Evolutionary conservation across 1,140 invertebrate genomes (phyloP), one percentile per base, ranked within the genome.

Genomic region (Orius laevigatus): DNA sequence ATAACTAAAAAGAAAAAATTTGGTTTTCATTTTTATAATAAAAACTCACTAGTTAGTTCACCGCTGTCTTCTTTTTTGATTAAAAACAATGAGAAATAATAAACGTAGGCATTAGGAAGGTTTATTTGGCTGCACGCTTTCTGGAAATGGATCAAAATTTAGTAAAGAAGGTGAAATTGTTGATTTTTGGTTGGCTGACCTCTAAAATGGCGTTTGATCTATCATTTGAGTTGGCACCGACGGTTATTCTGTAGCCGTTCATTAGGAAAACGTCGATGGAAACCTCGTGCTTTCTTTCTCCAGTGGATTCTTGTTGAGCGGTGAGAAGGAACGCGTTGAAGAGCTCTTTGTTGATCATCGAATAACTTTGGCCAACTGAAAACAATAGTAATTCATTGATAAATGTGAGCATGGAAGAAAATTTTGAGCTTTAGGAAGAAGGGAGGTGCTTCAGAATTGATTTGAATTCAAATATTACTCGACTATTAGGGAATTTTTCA

Each of bases 51-150:
- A 55, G 68, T 74, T 57, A 76, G 65, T 60, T 79, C 73, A 57
- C 75, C 75, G 58, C 76, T 77, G 31, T 77, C 74, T 58, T 87
- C 79, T 61, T 79, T 80, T 58, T 75, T 75, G 55, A 90, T 76
- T 41, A 95, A 66, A 67, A 80, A 95, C 38, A 96, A 67, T 50
- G 85, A 81, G 73, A 95, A 95, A 66, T 88, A 94, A 57, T 77
- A 78, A 46, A 78, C 69, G 64, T 81, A 76, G 57, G 88, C 75
- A 51, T 75, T 71, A 52, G 81, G 73, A 54, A 94, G 66, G 59
- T 82, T 76, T 34, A 95, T 73, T 57, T 74, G 72, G 61, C 70
- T 74, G 62, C 74, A 89, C 4, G 82, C 75, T 70, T 80, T 81
- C 70, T 84, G 69, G 18, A 68, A 67, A 58, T 55, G 41, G 51